These are phyloP conservation scores for Cephus pygmeus DNA, from an alignment of 2,888 invertebrate species.

Conservation along the genomic window DNA sequence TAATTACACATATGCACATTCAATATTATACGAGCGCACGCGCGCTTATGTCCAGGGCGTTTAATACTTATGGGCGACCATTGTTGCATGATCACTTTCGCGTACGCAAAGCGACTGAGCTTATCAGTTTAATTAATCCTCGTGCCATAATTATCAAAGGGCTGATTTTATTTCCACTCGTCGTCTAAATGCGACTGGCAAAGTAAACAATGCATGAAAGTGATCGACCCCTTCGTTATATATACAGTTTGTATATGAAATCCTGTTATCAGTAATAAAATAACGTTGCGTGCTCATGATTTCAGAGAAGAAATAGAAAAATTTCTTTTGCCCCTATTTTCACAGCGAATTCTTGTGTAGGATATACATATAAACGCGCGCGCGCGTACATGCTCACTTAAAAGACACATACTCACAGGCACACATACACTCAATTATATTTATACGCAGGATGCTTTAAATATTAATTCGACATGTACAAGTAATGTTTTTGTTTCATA, in stretches of 20 bases:
- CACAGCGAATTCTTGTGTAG: not conserved
- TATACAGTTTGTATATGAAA: not conserved
- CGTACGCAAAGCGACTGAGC: not conserved
- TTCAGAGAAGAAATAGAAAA: not conserved
- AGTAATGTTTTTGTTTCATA: constrained; percentile 6
- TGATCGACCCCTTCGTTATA: not conserved
- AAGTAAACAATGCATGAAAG: not conserved
- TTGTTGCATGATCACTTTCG: not conserved
- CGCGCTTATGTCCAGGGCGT: not conserved
- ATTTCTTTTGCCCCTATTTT: not conserved
- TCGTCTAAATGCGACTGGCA: not conserved
- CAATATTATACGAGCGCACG: not conserved
- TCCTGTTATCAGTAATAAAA: not conserved
- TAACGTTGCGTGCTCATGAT: not conserved
- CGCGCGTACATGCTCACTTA: not conserved
- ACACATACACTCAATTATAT: constrained; percentile 6
- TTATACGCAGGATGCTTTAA: constrained; percentile 12
- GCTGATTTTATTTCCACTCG: not conserved
- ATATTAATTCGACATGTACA: constrained; percentile 19
- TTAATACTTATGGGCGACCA: not conserved
- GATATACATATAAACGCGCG: not conserved
- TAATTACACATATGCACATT: not conserved
- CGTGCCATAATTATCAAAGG: not conserved
- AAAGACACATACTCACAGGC: not conserved
- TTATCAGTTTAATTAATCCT: not conserved